Evolutionary conservation across 1,140 invertebrate species (phyloP).

Genomic region (Cheumatopsyche charites): DNA sequence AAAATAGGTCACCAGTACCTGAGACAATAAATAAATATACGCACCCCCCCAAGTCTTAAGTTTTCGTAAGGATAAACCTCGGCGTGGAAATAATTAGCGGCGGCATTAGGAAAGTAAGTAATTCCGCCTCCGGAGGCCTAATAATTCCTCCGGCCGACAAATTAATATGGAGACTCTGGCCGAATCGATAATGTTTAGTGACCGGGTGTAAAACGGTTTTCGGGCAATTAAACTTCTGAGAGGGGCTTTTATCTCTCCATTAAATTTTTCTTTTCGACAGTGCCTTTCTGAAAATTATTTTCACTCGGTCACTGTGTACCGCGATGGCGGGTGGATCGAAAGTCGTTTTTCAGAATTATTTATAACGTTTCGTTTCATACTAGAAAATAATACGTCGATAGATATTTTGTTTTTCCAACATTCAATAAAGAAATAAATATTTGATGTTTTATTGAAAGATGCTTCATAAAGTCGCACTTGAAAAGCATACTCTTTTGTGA

Average conservation of each 20-base stretch:
- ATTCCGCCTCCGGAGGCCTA: background rate
- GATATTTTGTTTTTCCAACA: too few species aligned
- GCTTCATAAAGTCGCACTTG: too few species aligned
- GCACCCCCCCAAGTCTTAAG: background rate
- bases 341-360: too few species aligned
- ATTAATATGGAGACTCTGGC: conserved; percentile 28
- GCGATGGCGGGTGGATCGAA: too few species aligned
- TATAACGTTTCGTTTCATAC: too few species aligned
- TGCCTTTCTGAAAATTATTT: background rate
- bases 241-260: conserved; percentile 36
- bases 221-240: conserved; percentile 35
- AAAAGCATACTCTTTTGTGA: too few species aligned
- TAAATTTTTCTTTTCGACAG: conserved; percentile 23
- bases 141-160: conserved; percentile 24
- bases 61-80: background rate
- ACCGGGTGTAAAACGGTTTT: conserved; percentile 30
- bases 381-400: too few species aligned
- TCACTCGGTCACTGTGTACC: conserved; percentile 1
- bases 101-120: conserved; percentile 1
- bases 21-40: too few species aligned
- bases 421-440: too few species aligned
- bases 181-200: conserved; percentile 35
- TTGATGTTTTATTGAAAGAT: too few species aligned
- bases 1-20: too few species aligned
- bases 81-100: background rate